These are phyloP conservation scores for Scrobipalpa costella DNA, from an alignment of 2,888 invertebrate genomes.

Conservation along the genomic window DNA sequence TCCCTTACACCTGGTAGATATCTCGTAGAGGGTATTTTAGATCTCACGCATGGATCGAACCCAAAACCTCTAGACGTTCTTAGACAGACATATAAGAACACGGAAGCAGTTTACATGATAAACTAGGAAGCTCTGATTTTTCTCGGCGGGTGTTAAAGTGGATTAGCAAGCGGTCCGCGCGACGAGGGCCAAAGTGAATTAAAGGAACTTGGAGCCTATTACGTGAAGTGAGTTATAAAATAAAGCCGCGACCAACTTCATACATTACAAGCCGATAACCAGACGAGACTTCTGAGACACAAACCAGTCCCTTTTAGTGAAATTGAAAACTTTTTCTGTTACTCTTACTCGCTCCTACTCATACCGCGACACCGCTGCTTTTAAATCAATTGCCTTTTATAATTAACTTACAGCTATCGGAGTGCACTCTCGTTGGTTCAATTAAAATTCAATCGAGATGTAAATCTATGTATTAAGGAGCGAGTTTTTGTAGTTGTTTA, in stretches of 20 bases:
- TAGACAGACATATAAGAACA: background rate
- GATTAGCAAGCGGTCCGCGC: slow-evolving; percentile 60
- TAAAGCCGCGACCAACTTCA: slow-evolving; percentile 77
- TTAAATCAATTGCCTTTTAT: slow-evolving; percentile 81
- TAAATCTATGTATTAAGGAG: slow-evolving; percentile 68
- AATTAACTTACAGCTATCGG: slow-evolving; percentile 78
- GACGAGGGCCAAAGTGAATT: slow-evolving; percentile 67
- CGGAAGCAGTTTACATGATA: background rate
- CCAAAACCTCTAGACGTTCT: too few species aligned
- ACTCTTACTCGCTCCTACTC: slow-evolving; percentile 68
- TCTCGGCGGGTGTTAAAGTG: slow-evolving; percentile 40
- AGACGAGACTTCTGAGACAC: slow-evolving; percentile 81
- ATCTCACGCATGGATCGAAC: background rate
- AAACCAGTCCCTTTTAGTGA: slow-evolving; percentile 82
- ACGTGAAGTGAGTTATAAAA: slow-evolving; percentile 80
- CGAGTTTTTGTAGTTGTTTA: slow-evolving; percentile 65
- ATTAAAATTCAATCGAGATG: slow-evolving; percentile 76
- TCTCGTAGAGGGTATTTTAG: too few species aligned
- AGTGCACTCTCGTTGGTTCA: slow-evolving; percentile 75
- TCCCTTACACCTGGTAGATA: too few species aligned
- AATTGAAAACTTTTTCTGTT: slow-evolving; percentile 82
- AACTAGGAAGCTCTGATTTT: background rate
- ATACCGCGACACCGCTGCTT: slow-evolving; percentile 72
- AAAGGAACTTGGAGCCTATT: slow-evolving; percentile 72
- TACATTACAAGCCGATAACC: slow-evolving; percentile 82